Percentiles rank a stretch among this genome's conserved stretches.
These are phyloP conservation scores for Trichopoda pennipes DNA, from an alignment of 2,888 invertebrate species.

Conservation along the genomic window DNA sequence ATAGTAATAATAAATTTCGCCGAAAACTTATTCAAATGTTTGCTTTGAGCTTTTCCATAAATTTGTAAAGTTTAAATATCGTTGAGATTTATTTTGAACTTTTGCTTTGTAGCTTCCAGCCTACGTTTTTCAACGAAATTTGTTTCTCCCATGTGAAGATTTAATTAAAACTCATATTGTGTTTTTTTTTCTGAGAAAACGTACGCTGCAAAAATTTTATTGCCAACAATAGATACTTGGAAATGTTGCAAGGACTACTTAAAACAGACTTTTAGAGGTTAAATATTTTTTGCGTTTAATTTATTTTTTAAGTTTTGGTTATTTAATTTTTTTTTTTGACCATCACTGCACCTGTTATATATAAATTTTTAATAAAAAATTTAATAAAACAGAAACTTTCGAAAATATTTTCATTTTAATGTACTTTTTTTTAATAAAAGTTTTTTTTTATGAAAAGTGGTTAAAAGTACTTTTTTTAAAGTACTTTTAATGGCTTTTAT, in stretches of 20 bases:
- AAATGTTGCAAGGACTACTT: slow-evolving; percentile 4
- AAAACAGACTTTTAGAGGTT: slow-evolving; percentile 22
- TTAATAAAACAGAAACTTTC: too few relatives aligned
- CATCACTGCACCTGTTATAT: too few relatives aligned
- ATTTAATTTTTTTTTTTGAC: too few relatives aligned
- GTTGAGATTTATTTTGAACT: too few relatives aligned
- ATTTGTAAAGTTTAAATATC: not conserved
- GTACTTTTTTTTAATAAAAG: too few relatives aligned
- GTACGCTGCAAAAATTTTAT: slow-evolving; percentile 11
- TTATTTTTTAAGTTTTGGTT: not conserved
- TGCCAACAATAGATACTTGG: slow-evolving; percentile 21
- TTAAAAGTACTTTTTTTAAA: too few relatives aligned
- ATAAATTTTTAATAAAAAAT: too few relatives aligned
- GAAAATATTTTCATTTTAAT: too few relatives aligned
- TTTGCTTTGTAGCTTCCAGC: not conserved
- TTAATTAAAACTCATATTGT: not conserved
- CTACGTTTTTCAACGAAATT: not conserved
- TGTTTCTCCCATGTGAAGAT: not conserved
- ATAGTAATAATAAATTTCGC: not conserved
- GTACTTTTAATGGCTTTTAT: too few relatives aligned
- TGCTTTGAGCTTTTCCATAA: not conserved
- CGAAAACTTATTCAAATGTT: not conserved
- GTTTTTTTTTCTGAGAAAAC: too few relatives aligned
- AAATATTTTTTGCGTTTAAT: slow-evolving; percentile 4
- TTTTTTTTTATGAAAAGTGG: too few relatives aligned